These are phyloP conservation scores for Heteropelma amictum DNA, from an alignment of 2,888 invertebrate species.

Conservation along the genomic window DNA sequence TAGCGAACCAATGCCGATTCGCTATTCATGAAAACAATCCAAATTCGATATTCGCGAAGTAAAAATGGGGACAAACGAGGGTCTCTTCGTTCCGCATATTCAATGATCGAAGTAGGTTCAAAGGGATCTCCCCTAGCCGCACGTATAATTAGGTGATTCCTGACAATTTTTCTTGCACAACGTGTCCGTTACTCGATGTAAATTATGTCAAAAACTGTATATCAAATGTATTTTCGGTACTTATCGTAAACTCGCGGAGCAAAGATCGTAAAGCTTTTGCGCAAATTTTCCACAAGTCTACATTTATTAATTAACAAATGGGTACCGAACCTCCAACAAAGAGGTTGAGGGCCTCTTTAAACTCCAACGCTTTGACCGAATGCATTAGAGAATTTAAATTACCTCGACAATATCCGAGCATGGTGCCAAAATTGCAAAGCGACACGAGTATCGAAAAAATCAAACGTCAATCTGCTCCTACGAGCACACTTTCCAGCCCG, in stretches of 20 bases:
- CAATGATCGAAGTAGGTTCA: neutral
- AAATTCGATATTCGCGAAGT: too few species aligned
- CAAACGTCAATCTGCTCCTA: neutral
- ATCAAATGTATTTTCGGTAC: neutral
- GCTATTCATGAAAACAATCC: too few species aligned
- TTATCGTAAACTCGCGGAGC: neutral
- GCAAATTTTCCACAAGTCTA: too few species aligned
- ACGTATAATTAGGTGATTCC: slow-evolving; percentile 42
- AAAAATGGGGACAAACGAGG: neutral
- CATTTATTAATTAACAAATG: slow-evolving; percentile 31
- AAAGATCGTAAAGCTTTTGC: neutral
- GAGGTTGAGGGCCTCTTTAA: slow-evolving; percentile 31
- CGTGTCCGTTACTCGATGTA: neutral
- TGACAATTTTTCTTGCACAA: slow-evolving; percentile 46
- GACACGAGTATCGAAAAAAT: neutral
- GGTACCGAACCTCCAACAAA: slow-evolving; percentile 45
- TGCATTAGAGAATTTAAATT: slow-evolving; percentile 66
- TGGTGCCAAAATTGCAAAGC: slow-evolving; percentile 10
- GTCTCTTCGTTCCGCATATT: neutral
- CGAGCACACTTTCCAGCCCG: neutral
- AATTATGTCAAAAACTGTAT: neutral
- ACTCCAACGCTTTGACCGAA: slow-evolving; percentile 50
- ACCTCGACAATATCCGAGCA: slow-evolving; percentile 67
- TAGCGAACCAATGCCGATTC: too few species aligned
- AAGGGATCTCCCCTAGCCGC: slow-evolving; percentile 48